Conservation (phyloP, 2,888 invertebrate species). For the Myopa tessellatipennis region DNA sequence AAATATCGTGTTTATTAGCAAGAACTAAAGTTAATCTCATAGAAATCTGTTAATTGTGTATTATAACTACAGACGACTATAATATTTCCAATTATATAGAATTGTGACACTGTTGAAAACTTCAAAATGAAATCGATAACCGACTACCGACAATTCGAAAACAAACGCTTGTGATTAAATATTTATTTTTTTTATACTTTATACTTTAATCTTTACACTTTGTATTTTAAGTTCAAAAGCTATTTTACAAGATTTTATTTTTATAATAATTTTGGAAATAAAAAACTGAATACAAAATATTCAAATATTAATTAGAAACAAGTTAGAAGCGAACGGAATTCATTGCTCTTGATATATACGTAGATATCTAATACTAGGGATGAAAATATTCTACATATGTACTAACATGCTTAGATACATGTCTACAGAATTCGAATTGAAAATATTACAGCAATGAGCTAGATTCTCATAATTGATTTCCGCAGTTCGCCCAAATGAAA, state of each 20-base stretch:
- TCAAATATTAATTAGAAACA: slow-evolving; percentile 6
- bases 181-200: slow-evolving; percentile 29
- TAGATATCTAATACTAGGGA: too few species aligned
- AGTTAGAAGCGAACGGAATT: too few species aligned
- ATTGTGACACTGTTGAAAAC: not conserved
- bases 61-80: slow-evolving; percentile 32
- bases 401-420: too few species aligned
- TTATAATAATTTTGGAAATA: not conserved
- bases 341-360: too few species aligned
- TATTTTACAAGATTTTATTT: slow-evolving; percentile 1
- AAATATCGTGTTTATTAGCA: not conserved
- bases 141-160: not conserved
- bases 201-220: slow-evolving; percentile 11
- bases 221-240: slow-evolving; percentile 19
- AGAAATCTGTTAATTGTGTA: slow-evolving; percentile 31
- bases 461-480: too few species aligned
- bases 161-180: slow-evolving; percentile 33
- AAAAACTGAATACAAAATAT: slow-evolving; percentile 10
- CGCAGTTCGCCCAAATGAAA: too few species aligned
- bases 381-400: too few species aligned
- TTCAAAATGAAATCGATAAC: not conserved
- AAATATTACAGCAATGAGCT: too few species aligned
- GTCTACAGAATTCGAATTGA: too few species aligned
- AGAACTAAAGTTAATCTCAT: slow-evolving; percentile 14
- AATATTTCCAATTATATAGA: slow-evolving; percentile 21